phyloP scores from a whole-genome alignment of 2,113 vertebrate genomes.

The Gadus chalcogrammus region DNA sequence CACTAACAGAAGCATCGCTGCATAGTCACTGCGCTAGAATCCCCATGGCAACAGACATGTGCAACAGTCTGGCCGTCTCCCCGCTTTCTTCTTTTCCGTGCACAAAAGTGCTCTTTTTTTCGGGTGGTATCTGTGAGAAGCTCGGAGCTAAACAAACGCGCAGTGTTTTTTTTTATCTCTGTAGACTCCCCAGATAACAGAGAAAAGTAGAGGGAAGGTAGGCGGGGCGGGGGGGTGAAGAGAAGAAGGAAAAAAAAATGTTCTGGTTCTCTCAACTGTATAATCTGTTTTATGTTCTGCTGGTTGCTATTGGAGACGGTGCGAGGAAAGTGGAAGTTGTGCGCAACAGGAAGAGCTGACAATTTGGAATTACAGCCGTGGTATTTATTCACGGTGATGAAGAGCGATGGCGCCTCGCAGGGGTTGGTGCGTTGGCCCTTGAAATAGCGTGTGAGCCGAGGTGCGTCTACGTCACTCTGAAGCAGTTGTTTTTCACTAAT shows the following conservation, averaged over 20 bases:
- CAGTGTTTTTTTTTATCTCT: slow-evolving; percentile 44
- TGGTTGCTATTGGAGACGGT: slow-evolving; percentile 72
- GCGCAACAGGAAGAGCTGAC: slow-evolving; percentile 47
- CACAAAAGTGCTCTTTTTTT: not conserved
- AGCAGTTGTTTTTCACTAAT: not conserved
- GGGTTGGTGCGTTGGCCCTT: slow-evolving; percentile 28
- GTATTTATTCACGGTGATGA: slow-evolving; percentile 50
- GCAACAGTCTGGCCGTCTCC: slow-evolving; percentile 55
- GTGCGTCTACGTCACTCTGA: not conserved
- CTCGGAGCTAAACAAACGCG: slow-evolving; percentile 43
- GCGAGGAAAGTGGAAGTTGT: slow-evolving; percentile 39
- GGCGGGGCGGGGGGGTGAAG: slow-evolving; percentile 10
- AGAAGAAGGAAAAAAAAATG: slow-evolving; percentile 47
- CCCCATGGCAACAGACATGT: slow-evolving; percentile 77
- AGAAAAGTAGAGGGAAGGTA: slow-evolving; percentile 10
- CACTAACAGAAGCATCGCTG: slow-evolving; percentile 57
- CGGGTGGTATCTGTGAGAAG: slow-evolving; percentile 34
- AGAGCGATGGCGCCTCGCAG: slow-evolving; percentile 38
- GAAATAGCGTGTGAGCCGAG: slow-evolving; percentile 39
- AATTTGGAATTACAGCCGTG: slow-evolving; percentile 41
- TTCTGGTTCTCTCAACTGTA: slow-evolving; percentile 37
- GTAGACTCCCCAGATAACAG: slow-evolving; percentile 52
- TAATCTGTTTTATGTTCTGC: slow-evolving; percentile 53
- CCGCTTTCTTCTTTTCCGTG: slow-evolving; percentile 24
- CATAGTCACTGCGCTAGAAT: slow-evolving; percentile 72